Conservation (phyloP, 2,888 invertebrate species). For the Ligdia adustata region DNA sequence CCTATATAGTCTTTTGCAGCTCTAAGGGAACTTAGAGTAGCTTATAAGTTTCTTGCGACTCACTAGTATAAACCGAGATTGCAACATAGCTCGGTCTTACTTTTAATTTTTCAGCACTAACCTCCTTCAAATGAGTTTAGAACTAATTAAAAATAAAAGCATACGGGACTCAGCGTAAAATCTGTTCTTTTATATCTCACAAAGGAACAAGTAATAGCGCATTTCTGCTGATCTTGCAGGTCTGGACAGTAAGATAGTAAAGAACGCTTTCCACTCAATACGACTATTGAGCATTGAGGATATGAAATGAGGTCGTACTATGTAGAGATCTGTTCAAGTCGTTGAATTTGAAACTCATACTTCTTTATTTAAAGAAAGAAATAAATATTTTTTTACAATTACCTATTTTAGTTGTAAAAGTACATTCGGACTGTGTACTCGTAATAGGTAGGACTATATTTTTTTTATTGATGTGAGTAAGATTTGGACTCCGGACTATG, state of each 20-base stretch:
- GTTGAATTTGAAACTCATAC: constrained; percentile 8
- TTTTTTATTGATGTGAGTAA: constrained; percentile 40
- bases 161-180: constrained; percentile 10
- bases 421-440: too few relatives aligned
- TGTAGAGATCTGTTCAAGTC: constrained; percentile 3
- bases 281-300: neutral
- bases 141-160: constrained; percentile 29
- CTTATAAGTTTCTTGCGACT: too few relatives aligned
- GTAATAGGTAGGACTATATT: too few relatives aligned
- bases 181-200: constrained; percentile 28
- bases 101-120: too few relatives aligned
- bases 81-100: too few relatives aligned
- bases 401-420: too few relatives aligned
- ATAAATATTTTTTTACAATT: too few relatives aligned
- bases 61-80: too few relatives aligned
- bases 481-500: constrained; percentile 24
- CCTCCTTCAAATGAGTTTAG: constrained; percentile 5
- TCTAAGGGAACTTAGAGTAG: too few relatives aligned
- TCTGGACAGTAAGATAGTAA: constrained; percentile 36
- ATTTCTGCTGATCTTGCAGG: constrained; percentile 44
- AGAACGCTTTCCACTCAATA: constrained; percentile 7
- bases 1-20: too few relatives aligned
- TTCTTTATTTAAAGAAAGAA: too few relatives aligned
- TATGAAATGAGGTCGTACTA: constrained; percentile 11
- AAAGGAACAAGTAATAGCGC: constrained; percentile 33